These are phyloP conservation scores for Perizoma affinitatum DNA, from an alignment of 2,888 invertebrate species.

Conservation along the genomic window DNA sequence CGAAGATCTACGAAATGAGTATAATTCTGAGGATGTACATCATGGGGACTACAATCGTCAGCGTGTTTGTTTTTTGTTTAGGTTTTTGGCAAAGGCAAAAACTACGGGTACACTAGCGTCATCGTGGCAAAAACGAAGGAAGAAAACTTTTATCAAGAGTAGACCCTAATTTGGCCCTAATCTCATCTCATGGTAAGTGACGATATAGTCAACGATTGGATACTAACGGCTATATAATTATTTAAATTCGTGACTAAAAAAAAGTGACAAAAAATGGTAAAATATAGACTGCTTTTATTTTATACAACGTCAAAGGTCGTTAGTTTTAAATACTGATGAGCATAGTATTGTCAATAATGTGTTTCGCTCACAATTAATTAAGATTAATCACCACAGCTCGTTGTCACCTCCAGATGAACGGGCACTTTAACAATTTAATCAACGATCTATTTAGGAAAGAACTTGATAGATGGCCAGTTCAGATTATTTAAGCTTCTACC, in stretches of 20 bases:
- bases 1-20: no score
- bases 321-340: conserved; percentile 6
- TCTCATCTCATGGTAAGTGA: no score
- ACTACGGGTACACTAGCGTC: conserved; percentile 5
- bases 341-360: conserved; percentile 15
- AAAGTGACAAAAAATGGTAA: no score
- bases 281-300: no score
- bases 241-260: no score
- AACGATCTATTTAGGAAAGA: conserved; percentile 67
- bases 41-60: no score
- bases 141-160: background rate
- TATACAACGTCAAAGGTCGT: no score
- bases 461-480: conserved; percentile 69
- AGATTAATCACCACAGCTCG: conserved; percentile 22
- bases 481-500: conserved; percentile 64
- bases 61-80: no score
- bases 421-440: conserved; percentile 72
- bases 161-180: no score
- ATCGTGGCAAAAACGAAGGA: background rate
- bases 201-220: no score
- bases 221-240: no score
- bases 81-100: no score
- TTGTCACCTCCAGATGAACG: conserved; percentile 48
- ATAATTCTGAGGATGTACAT: background rate
- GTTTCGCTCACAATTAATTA: conserved; percentile 19